phyloP scores from a whole-genome alignment of 2,888 invertebrate species.

The Nycteola revayana region DNA sequence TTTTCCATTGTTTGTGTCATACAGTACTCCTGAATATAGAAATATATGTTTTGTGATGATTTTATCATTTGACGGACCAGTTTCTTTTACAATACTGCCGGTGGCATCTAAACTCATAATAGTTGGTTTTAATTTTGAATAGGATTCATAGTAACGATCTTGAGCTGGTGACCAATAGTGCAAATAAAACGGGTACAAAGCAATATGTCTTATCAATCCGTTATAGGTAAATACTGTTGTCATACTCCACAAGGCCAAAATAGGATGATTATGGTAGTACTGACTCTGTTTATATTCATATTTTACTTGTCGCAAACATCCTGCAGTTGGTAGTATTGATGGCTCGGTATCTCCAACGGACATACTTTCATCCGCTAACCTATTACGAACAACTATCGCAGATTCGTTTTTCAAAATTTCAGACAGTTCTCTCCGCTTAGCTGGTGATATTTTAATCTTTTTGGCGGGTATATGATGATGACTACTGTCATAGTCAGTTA shows the following conservation, averaged over 20 bases:
- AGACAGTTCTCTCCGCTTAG: slow-evolving; percentile 9
- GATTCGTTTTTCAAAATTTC: slow-evolving; percentile 9
- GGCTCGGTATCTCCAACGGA: slow-evolving; percentile 8
- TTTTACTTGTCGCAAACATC: slow-evolving; percentile 9
- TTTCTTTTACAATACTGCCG: slow-evolving; percentile 2
- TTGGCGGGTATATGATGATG: slow-evolving; percentile 10
- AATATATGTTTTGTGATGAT: slow-evolving; percentile 1
- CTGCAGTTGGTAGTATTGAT: slow-evolving; percentile 7
- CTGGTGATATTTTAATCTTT: slow-evolving; percentile 12
- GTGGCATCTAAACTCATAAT: slow-evolving; percentile 1
- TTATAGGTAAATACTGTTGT: not conserved
- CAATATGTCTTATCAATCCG: not conserved
- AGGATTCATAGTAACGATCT: not conserved
- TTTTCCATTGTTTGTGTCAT: slow-evolving; percentile 1
- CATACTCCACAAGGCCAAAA: slow-evolving; percentile 1
- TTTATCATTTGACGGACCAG: slow-evolving; percentile 1
- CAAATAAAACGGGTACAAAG: not conserved
- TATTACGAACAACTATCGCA: slow-evolving; percentile 12
- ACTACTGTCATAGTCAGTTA: slow-evolving; percentile 4
- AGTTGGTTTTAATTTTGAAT: too few relatives aligned
- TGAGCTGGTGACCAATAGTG: not conserved
- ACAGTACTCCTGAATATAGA: slow-evolving; percentile 1
- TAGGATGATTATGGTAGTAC: slow-evolving; percentile 2
- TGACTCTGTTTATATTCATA: slow-evolving; percentile 3
- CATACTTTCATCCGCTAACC: slow-evolving; percentile 9